Conservation (phyloP, 2,888 invertebrate genomes). For the Epinotia bilunana region DNA sequence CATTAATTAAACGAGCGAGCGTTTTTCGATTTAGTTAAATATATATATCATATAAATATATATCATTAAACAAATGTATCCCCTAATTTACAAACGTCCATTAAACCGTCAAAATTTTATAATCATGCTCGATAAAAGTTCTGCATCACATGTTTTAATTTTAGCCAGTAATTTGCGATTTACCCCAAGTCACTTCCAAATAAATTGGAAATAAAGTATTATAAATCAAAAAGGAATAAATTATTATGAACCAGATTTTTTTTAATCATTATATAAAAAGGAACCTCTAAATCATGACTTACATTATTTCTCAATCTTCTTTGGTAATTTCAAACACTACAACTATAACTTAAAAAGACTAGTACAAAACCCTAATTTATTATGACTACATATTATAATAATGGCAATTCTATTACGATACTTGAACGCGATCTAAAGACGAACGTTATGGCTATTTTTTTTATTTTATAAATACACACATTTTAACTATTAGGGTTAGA, state of each 20-base stretch:
- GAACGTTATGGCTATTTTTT: not conserved
- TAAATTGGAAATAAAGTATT: not conserved
- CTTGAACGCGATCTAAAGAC: slow-evolving; percentile 9
- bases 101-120: too few species aligned
- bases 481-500: not conserved
- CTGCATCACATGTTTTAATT: not conserved
- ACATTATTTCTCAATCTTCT: slow-evolving; percentile 29
- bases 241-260: slow-evolving; percentile 18
- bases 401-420: slow-evolving; percentile 19
- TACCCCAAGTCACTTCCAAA: not conserved
- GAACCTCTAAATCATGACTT: slow-evolving; percentile 8
- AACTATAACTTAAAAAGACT: slow-evolving; percentile 39
- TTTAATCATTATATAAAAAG: slow-evolving; percentile 11
- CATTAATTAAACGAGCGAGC: too few species aligned
- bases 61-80: too few species aligned
- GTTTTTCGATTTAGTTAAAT: too few species aligned
- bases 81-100: too few species aligned
- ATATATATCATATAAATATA: too few species aligned
- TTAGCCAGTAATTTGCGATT: not conserved
- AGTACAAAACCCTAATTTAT: slow-evolving; percentile 41
- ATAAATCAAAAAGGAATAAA: not conserved
- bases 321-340: slow-evolving; percentile 40
- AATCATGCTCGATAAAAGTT: too few species aligned
- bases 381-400: slow-evolving; percentile 4
- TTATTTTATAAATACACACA: not conserved